Conservation (phyloP, 2,797 vertebrate genomes). For the Phyllotis vaccarum region DNA sequence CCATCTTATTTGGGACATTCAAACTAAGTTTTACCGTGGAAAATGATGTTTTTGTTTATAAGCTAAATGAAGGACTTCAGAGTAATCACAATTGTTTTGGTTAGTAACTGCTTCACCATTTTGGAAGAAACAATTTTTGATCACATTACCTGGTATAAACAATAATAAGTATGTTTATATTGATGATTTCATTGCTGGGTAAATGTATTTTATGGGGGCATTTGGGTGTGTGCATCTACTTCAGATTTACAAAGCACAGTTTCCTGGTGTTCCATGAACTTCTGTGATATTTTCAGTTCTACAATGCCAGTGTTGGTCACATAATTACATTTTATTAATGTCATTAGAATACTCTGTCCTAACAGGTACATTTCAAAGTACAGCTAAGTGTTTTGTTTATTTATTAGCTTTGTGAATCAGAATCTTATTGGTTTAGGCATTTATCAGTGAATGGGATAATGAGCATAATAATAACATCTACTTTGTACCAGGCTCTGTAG, state of each 20-base stretch:
- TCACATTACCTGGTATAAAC: not conserved
- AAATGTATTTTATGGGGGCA: not conserved
- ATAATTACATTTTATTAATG: slow-evolving; percentile 21
- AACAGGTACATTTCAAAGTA: slow-evolving; percentile 25
- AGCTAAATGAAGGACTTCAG: slow-evolving; percentile 21
- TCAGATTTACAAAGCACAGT: slow-evolving; percentile 30
- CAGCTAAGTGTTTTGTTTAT: not conserved
- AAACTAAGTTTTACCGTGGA: slow-evolving; percentile 45
- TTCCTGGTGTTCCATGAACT: slow-evolving; percentile 10
- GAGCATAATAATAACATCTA: not conserved
- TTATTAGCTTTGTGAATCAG: slow-evolving; percentile 14
- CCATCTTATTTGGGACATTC: slow-evolving; percentile 18
- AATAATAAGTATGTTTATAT: slow-evolving; percentile 27
- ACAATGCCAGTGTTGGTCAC: not conserved
- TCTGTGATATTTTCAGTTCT: slow-evolving; percentile 19
- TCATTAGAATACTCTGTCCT: not conserved
- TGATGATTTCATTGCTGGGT: not conserved
- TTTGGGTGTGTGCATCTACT: not conserved
- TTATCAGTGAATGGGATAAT: not conserved
- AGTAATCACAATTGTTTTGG: not conserved
- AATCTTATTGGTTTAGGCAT: slow-evolving; percentile 37
- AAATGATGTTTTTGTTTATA: not conserved
- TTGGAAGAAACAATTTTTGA: slow-evolving; percentile 29
- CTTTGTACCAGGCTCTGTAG: not conserved
- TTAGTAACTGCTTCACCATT: slow-evolving; percentile 29